phyloP scores from a whole-genome alignment of 2,797 vertebrate genomes.

The Falco columbarius region DNA sequence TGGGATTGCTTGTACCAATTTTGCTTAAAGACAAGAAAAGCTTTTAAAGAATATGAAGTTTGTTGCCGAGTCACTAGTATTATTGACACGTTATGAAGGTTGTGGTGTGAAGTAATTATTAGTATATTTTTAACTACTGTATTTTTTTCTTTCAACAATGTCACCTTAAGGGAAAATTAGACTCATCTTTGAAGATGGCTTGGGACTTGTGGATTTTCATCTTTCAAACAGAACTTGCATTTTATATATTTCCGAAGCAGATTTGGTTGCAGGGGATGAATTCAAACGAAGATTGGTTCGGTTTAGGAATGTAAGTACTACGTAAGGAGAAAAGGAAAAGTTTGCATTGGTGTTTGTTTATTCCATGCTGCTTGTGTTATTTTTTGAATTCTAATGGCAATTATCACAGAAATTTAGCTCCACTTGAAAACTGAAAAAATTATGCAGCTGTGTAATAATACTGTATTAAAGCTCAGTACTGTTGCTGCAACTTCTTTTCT shows the following conservation, averaged over 20 bases:
- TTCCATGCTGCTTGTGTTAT: background rate
- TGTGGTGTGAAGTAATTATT: background rate
- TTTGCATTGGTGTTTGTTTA: background rate
- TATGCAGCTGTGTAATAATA: background rate
- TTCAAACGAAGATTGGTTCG: conserved; percentile 89
- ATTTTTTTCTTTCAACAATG: background rate
- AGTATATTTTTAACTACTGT: background rate
- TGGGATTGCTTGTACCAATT: background rate
- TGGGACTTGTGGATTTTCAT: conserved; percentile 87
- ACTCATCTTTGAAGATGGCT: conserved; percentile 83
- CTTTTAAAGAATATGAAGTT: background rate
- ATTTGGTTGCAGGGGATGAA: conserved; percentile 84
- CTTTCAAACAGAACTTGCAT: conserved; percentile 85
- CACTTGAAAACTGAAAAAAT: background rate
- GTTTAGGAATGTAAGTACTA: conserved; percentile 87
- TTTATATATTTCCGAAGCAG: conserved; percentile 89
- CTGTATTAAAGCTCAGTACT: background rate
- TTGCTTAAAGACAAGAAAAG: background rate
- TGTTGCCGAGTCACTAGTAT: background rate
- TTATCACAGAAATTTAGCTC: too few relatives aligned
- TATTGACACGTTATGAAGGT: background rate
- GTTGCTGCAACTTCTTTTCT: background rate
- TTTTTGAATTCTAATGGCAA: background rate
- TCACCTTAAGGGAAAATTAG: conserved; percentile 80
- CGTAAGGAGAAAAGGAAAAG: background rate